Conservation (phyloP, 2,797 vertebrate genomes). For the Brotula barbata region DNA sequence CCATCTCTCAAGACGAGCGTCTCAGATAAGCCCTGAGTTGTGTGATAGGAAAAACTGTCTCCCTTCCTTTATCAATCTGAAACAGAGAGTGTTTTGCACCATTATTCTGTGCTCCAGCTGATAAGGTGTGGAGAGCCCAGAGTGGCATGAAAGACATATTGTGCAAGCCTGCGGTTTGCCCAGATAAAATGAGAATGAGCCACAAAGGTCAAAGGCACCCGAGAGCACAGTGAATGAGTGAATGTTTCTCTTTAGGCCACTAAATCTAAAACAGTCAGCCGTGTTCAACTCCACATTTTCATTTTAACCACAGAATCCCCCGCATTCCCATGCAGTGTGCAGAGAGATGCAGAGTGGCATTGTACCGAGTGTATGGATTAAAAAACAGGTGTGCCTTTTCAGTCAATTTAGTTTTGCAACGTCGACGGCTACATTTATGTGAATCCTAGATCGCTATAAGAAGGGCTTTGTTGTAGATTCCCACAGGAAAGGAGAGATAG, state of each 20-base stretch:
- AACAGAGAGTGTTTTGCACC: conserved; percentile 57
- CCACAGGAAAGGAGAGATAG: too few species aligned
- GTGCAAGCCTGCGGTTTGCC: conserved; percentile 32
- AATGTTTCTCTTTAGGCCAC: conserved; percentile 4
- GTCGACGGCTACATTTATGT: too few species aligned
- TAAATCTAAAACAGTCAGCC: too few species aligned
- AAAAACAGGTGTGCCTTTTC: too few species aligned
- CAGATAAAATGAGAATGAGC: conserved; percentile 49
- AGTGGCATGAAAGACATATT: conserved; percentile 58
- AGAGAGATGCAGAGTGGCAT: too few species aligned
- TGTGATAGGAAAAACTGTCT: conserved; percentile 64
- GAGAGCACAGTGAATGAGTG: conserved; percentile 13
- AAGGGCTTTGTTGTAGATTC: too few species aligned
- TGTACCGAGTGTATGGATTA: too few species aligned
- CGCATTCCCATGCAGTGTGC: too few species aligned
- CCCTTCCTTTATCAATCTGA: conserved; percentile 71
- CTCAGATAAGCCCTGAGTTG: conserved; percentile 66
- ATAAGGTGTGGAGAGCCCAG: conserved; percentile 63
- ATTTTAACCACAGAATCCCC: too few species aligned
- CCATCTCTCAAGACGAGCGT: conserved; percentile 52
- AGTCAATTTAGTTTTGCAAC: too few species aligned
- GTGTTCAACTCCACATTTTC: too few species aligned
- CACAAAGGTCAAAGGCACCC: conserved; percentile 53
- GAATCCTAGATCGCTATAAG: too few species aligned
- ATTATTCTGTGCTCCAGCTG: conserved; percentile 63